Evolutionary conservation across 2,113 vertebrate genomes (phyloP), one percentile per base, ranked within the genome.

Genomic region (Eidolon helvum): DNA sequence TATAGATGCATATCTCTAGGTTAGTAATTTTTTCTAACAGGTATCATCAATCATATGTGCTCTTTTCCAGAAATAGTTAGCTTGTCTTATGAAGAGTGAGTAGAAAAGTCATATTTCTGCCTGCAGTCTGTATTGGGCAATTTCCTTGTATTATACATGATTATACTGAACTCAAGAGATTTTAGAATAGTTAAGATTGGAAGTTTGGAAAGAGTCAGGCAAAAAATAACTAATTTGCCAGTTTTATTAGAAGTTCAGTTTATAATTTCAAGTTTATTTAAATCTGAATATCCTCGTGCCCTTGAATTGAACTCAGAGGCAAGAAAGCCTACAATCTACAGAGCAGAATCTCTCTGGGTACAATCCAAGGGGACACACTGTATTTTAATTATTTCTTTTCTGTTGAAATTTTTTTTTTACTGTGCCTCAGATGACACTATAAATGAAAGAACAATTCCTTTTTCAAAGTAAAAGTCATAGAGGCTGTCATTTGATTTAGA

Each of bases 401-500:
- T 92, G 1, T 48, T 89, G 55, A 86, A 92, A 93, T 94, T 87
- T 75, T 19, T 88, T 91, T 89, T 90, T 96, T 92, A 92, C 9
- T 74, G 8, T 94, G 10, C 21, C 38, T 93, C 57, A 96, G 72
- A 91, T 91, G 90, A 97, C 43, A 97, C 2, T 86, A 35, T 87
- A 92, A 96, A 74, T 91, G 57, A 96, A 91, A 97, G 87, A 94
- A 72, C 28, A 94, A 91, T 74, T 86, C 53, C 24, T 53, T 63
- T 80, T 95, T 68, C 55, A n/a, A 95, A 92, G 19, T 43, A 96
- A 91, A 85, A 87, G 38, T 21, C 84, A 89, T 72, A 71, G 71
- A 96, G 15, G 38, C 38, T 95, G 79, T 75, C 45, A 93, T 96
- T 95, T 97, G 80, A 96, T 97, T 96, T 87, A 96, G 43, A 96